Base-by-base conservation (phyloP, 2,113 vertebrate genomes). In the Antidorcas marsupialis region DNA sequence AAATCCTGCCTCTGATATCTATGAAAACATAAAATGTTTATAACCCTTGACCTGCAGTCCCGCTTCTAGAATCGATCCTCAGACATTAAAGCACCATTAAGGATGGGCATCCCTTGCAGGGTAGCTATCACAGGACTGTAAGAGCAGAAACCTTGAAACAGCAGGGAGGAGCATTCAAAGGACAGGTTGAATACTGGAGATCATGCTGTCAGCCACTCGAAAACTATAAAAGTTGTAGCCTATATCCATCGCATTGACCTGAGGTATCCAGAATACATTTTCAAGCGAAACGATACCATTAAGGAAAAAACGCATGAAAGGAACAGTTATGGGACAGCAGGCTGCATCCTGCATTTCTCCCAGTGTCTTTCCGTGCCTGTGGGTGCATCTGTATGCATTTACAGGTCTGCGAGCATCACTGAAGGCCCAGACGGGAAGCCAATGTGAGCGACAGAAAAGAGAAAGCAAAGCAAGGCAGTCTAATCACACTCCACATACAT, bases 41-140 rank as follows among this genome's bases (percentile, higher is more conserved):
- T 64, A 53, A 84, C 53, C 53, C 84, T 33, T 87, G 92, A 90
- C 84, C 83, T 9, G 1, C 53, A 36, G 39, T 10, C 74, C 71
- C 10, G 6, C 87, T 52, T 87, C 45, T 17, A 16, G 45, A 57
- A 95, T 96, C 60, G 7, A 92, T 95, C 83, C 76, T 30, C 25
- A 25, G 88, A 76, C 74, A 53, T 87, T 25, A 96, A 87, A 83
- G 33, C 12, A 1, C 67, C 95, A 64, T 96, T 47, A 94, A 5
- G 1, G 1, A 3, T 0, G 62, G 59, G 47, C 5, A 0, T 14
- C 59, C 45, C 0, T 1, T 3, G 76, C 15, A 8, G 27, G 0
- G n/a, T 14, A 43, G 28, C 79, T 25, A 12, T n/a, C 0, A 0
- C 5, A 0, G 53, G 4, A 3, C 2, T 2, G 5, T 27, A 6